Evolutionary conservation across 2,113 vertebrate genomes (phyloP).

Genomic region (Thunnus maccoyii): DNA sequence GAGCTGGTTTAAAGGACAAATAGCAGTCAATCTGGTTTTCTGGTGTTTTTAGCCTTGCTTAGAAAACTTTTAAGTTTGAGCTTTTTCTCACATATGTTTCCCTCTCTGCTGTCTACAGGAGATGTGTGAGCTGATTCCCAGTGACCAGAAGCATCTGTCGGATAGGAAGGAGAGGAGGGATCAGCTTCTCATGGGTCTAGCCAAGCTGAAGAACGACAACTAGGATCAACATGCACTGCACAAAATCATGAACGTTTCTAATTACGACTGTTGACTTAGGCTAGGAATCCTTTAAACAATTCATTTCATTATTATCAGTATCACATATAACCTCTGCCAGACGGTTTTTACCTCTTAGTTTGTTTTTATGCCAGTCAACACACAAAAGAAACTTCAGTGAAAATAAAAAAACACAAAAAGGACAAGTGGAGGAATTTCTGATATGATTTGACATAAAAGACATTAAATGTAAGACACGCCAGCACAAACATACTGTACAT

Average conservation of each 20-base stretch:
- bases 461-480: no score
- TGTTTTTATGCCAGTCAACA: no score
- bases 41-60: background rate
- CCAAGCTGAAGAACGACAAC: constrained; percentile 88
- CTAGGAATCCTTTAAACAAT: no score
- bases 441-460: no score
- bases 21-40: background rate
- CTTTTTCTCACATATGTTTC: background rate
- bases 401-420: no score
- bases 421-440: no score
- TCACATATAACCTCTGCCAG: background rate
- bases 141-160: constrained; percentile 85
- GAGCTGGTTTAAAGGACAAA: background rate
- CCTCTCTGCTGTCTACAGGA: constrained; percentile 82
- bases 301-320: no score
- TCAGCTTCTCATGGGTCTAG: constrained; percentile 87
- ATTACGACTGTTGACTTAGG: background rate
- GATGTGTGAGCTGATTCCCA: constrained; percentile 87
- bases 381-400: no score
- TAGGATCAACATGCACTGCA: background rate
- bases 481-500: no score
- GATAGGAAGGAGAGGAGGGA: constrained; percentile 90
- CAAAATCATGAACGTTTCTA: background rate
- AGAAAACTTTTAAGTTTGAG: background rate
- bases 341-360: background rate